These are phyloP conservation scores for Phorcus lineatus DNA, from an alignment of 2,888 invertebrate genomes.

Conservation along the genomic window DNA sequence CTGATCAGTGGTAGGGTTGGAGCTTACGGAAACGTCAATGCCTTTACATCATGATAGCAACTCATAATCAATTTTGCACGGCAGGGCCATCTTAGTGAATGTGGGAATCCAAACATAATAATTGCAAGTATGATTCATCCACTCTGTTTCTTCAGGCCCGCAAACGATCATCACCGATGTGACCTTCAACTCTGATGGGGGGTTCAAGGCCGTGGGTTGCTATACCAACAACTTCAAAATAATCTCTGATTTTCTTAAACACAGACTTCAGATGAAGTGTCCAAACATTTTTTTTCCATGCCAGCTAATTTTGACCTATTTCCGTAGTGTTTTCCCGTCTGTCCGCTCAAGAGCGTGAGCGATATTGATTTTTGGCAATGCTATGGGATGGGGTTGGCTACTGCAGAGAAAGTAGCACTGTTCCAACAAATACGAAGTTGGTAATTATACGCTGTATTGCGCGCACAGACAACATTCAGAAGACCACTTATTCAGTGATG, in stretches of 20 bases:
- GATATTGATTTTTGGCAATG: constrained; percentile 10
- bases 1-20: not conserved
- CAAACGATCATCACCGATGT: not conserved
- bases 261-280: not conserved
- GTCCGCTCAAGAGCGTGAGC: not conserved
- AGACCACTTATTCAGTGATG: not conserved
- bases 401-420: not conserved
- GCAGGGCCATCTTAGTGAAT: constrained; percentile 2
- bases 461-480: not conserved
- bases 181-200: not conserved
- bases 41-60: constrained; percentile 1
- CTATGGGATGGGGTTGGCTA: not conserved
- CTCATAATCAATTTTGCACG: constrained; percentile 16
- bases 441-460: constrained; percentile 14
- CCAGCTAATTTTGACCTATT: constrained; percentile 8
- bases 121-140: constrained; percentile 20
- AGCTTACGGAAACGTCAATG: constrained; percentile 4
- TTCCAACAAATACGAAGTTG: not conserved
- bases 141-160: not conserved
- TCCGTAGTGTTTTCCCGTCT: constrained; percentile 11
- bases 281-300: not conserved
- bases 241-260: not conserved
- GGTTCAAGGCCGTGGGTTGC: constrained; percentile 8
- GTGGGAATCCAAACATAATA: constrained; percentile 19
- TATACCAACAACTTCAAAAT: constrained; percentile 8